These are phyloP conservation scores for Setipinna tenuifilis DNA, from an alignment of 2,797 vertebrate genomes.

Conservation along the genomic window DNA sequence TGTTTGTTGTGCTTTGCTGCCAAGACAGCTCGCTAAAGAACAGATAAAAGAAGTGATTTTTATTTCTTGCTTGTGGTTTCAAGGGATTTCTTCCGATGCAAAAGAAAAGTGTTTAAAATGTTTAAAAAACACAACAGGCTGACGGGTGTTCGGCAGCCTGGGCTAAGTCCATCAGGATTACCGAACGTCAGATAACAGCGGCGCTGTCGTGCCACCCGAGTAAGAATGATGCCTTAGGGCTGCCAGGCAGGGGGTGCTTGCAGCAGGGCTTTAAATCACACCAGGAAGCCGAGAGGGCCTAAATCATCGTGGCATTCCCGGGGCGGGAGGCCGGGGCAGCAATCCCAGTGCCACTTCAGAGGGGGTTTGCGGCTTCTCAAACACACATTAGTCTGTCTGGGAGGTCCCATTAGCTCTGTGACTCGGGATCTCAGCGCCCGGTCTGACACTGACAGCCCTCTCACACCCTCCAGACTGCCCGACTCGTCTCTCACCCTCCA, in stretches of 20 bases:
- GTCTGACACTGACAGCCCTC: background rate
- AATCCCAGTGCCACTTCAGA: slow-evolving; percentile 47
- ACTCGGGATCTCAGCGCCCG: background rate
- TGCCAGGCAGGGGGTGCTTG: slow-evolving; percentile 59
- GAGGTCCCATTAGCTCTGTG: slow-evolving; percentile 62
- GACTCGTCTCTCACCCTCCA: too few relatives aligned
- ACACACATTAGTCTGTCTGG: slow-evolving; percentile 56
- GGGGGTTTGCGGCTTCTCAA: slow-evolving; percentile 59
- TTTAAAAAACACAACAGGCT: background rate
- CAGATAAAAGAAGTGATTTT: background rate
- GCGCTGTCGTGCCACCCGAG: slow-evolving; percentile 22
- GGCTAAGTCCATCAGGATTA: slow-evolving; percentile 32
- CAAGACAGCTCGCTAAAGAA: background rate
- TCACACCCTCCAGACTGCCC: background rate
- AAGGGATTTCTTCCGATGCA: background rate
- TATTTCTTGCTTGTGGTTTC: background rate
- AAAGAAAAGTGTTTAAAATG: background rate
- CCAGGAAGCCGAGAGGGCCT: slow-evolving; percentile 52
- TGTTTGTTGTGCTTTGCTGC: background rate
- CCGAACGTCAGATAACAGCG: slow-evolving; percentile 62
- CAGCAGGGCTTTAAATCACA: slow-evolving; percentile 62
- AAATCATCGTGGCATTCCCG: slow-evolving; percentile 54
- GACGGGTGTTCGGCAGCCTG: background rate
- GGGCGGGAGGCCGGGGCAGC: slow-evolving; percentile 28
- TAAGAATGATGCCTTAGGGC: slow-evolving; percentile 45